Evolutionary conservation across 1,140 invertebrate genomes (phyloP), one percentile per base, ranked within the genome.

Genomic region (Dendroctonus ponderosae): DNA sequence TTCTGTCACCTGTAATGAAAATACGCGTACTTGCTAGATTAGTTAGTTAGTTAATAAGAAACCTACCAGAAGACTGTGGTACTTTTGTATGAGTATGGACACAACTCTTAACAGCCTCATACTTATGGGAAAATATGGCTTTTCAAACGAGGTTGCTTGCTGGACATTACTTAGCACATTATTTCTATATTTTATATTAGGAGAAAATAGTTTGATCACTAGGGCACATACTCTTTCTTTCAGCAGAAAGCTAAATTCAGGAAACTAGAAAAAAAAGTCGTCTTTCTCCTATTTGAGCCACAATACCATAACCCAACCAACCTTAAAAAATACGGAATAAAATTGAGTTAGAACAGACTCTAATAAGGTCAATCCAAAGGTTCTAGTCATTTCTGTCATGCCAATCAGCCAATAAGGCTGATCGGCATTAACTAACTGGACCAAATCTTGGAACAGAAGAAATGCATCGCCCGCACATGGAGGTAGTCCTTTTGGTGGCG

Each of bases 191-290:
- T 94, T 96, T 5, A 95, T 91, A 78, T 96, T 98, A 11, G 96
- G 96, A 7, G 96, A 99, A 81, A 99, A 99, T 63, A 99, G 80
- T 80, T 97, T 96, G 62, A 99, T 98, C 0, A 99, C 93, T 71
- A 99, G 82, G 7, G 97, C 96, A 80, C 97, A 99, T 0, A 99
- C 96, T 70, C 93, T 85, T 79, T 99, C 97, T 80, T 98, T 98
- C 9, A 99, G 78, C 40, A 99, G 81, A 77, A 97, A 94, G 73
- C 90, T 90, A 78, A 99, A 99, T 79, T 99, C 96, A 40, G 88
- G 84, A 80, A 98, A 94, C 90, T 96, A 80, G 66, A 88, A 64
- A 5, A 46, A 46, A 26, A 39, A 51, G 11, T 50, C 6, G 39
- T 3, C 12, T 62, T 52, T 15, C 57, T 60, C 57, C 53, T 39